These are phyloP conservation scores for Parapristionchus giblindavisi DNA, from an alignment of 2,888 invertebrate genomes.

Conservation along the genomic window DNA sequence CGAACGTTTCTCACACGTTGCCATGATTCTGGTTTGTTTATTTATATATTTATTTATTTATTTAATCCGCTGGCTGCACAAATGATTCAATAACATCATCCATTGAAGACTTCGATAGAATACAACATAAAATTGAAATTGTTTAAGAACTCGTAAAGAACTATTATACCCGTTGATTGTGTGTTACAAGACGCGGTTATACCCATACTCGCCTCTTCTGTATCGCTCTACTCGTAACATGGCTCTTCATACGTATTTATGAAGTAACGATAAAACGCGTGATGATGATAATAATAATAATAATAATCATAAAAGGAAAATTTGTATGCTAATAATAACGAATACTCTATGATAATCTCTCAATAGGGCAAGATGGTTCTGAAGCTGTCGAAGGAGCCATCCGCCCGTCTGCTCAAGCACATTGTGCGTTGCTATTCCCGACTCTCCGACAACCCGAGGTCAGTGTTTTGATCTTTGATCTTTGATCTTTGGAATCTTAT, in stretches of 20 bases:
- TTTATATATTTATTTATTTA: too few species aligned
- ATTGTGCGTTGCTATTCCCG: constrained; percentile 96
- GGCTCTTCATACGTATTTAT: too few species aligned
- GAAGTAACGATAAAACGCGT: background rate
- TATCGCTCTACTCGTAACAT: background rate
- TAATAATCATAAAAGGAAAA: too few species aligned
- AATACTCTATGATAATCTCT: too few species aligned
- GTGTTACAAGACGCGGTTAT: background rate
- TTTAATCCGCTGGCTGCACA: too few species aligned
- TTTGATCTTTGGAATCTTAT: constrained; percentile 26
- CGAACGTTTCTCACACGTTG: constrained; percentile 98
- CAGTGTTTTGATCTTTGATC: constrained; percentile 43
- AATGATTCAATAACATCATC: too few species aligned
- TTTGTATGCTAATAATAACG: too few species aligned
- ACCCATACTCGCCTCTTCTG: background rate
- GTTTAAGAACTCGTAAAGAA: too few species aligned
- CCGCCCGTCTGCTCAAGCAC: constrained; percentile 94
- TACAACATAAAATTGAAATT: too few species aligned
- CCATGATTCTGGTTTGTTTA: constrained; percentile 92
- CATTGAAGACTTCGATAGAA: too few species aligned
- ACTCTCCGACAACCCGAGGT: constrained; percentile 94
- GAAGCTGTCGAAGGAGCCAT: constrained; percentile 94
- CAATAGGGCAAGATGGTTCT: constrained; percentile 99
- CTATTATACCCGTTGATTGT: background rate
- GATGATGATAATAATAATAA: too few species aligned